phyloP scores from a whole-genome alignment of 1,140 invertebrate genomes.

The Cotesia glomerata region DNA sequence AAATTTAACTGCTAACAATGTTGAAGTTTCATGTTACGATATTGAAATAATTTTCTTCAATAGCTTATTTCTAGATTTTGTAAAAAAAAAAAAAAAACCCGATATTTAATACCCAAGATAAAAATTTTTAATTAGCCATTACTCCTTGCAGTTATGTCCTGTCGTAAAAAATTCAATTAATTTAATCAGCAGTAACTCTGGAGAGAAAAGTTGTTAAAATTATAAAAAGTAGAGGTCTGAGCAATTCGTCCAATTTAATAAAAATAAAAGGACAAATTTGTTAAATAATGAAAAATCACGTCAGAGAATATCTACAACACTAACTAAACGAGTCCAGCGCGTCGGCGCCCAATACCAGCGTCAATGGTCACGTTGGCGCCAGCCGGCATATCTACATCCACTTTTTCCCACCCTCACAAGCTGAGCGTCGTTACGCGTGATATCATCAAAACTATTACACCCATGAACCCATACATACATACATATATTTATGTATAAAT shows the following conservation, averaged over 20 bases:
- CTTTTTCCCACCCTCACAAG: slow-evolving; percentile 1
- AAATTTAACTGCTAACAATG: too few relatives aligned
- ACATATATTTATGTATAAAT: background rate
- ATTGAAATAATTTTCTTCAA: too few relatives aligned
- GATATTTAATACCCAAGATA: too few relatives aligned
- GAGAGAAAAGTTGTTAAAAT: background rate
- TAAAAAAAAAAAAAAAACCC: too few relatives aligned
- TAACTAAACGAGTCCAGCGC: slow-evolving; percentile 6
- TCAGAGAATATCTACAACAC: background rate
- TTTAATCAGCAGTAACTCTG: too few relatives aligned
- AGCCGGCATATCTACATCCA: slow-evolving; percentile 22
- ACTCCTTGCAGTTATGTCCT: too few relatives aligned
- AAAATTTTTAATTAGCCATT: too few relatives aligned
- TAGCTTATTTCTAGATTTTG: too few relatives aligned
- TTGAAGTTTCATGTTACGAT: too few relatives aligned
- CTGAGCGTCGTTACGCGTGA: background rate
- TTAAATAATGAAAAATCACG: slow-evolving; percentile 20
- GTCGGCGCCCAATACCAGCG: slow-evolving; percentile 30
- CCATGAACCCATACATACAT: background rate
- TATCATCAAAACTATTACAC: slow-evolving; percentile 10
- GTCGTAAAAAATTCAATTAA: too few relatives aligned
- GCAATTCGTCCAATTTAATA: background rate
- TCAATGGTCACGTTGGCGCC: slow-evolving; percentile 41
- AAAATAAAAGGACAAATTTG: background rate
- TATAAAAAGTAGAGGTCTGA: background rate